Percentiles rank a stretch among this genome's conserved stretches.
Evolutionary conservation across 1,140 invertebrate species (phyloP).

Genomic region (Drosophila tristis): DNA sequence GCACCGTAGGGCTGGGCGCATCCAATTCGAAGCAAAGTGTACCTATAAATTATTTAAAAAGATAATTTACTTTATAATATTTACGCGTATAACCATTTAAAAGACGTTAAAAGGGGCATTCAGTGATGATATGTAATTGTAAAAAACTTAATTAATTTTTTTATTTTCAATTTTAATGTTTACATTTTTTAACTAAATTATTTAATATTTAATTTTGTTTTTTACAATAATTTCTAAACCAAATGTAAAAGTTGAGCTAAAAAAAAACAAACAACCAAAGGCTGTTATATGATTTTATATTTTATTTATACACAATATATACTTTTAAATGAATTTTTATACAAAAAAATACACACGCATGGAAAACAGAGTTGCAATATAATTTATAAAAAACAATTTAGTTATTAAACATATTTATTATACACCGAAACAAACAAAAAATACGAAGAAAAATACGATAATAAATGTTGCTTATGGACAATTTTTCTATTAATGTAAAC

Average conservation of each 20-base stretch:
- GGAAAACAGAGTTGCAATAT: slow-evolving; percentile 60
- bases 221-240: slow-evolving; percentile 46
- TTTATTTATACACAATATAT: slow-evolving; percentile 21
- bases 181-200: slow-evolving; percentile 34
- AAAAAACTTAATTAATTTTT: slow-evolving; percentile 17
- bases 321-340: slow-evolving; percentile 47
- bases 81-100: slow-evolving; percentile 23
- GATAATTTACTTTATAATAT: slow-evolving; percentile 5
- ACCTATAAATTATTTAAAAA: background rate
- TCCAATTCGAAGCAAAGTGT: no score
- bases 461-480: slow-evolving; percentile 61
- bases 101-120: slow-evolving; percentile 53
- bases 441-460: slow-evolving; percentile 30
- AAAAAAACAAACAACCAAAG: slow-evolving; percentile 58
- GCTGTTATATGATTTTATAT: slow-evolving; percentile 78
- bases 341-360: slow-evolving; percentile 20
- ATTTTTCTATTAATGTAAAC: slow-evolving; percentile 65
- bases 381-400: slow-evolving; percentile 53
- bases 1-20: no score
- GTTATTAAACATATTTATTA: slow-evolving; percentile 64
- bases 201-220: slow-evolving; percentile 25
- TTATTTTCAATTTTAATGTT: background rate
- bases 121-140: slow-evolving; percentile 16
- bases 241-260: slow-evolving; percentile 53
- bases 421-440: slow-evolving; percentile 29